These are phyloP conservation scores for Xyrauchen texanus DNA, from an alignment of 2,113 vertebrate species.

Conservation along the genomic window DNA sequence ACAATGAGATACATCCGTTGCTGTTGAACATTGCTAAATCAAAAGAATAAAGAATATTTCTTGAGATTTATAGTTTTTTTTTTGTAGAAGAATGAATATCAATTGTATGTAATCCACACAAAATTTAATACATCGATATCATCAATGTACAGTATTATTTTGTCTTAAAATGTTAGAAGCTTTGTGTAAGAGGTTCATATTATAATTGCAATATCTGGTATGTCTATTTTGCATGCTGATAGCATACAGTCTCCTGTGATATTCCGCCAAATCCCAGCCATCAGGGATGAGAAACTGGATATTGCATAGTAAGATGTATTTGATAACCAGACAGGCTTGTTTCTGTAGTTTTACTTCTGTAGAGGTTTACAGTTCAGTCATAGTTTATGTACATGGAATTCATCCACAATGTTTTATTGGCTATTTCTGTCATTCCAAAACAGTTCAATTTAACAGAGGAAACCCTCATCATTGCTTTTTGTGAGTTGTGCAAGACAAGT, in stretches of 20 bases:
- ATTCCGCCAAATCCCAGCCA: slow-evolving; percentile 22
- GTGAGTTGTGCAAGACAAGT: not conserved
- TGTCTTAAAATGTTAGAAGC: not conserved
- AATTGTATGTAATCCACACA: too few relatives aligned
- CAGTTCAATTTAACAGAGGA: not conserved
- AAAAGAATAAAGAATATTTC: too few relatives aligned
- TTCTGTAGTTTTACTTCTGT: not conserved
- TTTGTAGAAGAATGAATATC: too few relatives aligned
- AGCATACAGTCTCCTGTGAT: slow-evolving; percentile 7
- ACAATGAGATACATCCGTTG: slow-evolving; percentile 10
- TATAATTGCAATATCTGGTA: slow-evolving; percentile 14
- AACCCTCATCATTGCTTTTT: not conserved
- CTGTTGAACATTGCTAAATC: not conserved
- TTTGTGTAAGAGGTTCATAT: not conserved
- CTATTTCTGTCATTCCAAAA: not conserved
- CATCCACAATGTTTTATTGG: not conserved
- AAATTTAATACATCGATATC: too few relatives aligned
- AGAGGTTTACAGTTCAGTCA: too few relatives aligned
- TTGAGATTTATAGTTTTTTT: too few relatives aligned
- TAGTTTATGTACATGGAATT: not conserved
- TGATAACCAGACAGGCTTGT: slow-evolving; percentile 49
- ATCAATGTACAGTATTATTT: too few relatives aligned
- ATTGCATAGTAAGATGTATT: slow-evolving; percentile 38
- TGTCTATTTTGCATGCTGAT: slow-evolving; percentile 28
- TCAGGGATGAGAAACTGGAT: slow-evolving; percentile 39